Conservation (phyloP, 2,797 vertebrate species). For the Huso huso region DNA sequence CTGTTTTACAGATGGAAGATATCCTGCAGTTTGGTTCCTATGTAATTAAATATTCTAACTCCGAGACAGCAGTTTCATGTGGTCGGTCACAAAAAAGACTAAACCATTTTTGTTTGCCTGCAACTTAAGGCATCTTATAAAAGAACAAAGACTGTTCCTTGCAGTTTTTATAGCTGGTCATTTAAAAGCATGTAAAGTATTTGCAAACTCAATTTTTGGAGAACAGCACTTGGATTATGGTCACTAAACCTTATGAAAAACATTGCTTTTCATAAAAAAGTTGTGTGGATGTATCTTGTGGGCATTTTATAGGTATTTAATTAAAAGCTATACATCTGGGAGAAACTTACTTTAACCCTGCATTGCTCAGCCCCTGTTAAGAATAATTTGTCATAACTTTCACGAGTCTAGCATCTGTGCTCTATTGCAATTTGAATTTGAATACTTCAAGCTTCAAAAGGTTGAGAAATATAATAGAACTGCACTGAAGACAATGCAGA, state of each 20-base stretch:
- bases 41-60: conserved; percentile 52
- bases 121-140: conserved; percentile 61
- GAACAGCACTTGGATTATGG: conserved; percentile 35
- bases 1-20: conserved; percentile 43
- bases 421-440: background rate
- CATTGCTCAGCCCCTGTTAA: background rate
- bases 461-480: too few relatives aligned
- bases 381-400: background rate
- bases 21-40: conserved; percentile 43
- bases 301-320: conserved; percentile 26
- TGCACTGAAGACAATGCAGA: too few relatives aligned
- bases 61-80: conserved; percentile 54
- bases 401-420: background rate
- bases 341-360: background rate
- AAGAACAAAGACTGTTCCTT: conserved; percentile 64
- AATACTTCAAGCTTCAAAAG: too few relatives aligned
- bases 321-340: conserved; percentile 3
- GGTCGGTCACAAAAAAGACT: conserved; percentile 57
- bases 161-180: conserved; percentile 55
- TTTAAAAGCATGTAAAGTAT: conserved; percentile 53
- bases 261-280: conserved; percentile 35
- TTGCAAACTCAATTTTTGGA: conserved; percentile 49
- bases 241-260: conserved; percentile 28
- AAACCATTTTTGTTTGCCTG: conserved; percentile 50
- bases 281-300: conserved; percentile 25